These are phyloP conservation scores for Barbus barbus DNA, from an alignment of 2,113 vertebrate species.

Conservation along the genomic window DNA sequence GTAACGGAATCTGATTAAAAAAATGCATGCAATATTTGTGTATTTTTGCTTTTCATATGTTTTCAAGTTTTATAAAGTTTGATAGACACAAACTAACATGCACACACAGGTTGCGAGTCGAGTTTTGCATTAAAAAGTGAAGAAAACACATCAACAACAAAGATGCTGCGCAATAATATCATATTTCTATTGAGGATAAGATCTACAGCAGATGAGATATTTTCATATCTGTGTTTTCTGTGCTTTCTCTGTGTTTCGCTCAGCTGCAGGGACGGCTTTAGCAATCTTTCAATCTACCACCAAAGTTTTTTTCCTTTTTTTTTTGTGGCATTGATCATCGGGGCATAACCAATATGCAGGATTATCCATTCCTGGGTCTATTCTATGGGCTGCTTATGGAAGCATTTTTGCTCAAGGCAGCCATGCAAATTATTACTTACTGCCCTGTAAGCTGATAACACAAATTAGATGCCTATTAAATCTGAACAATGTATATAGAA, in stretches of 20 bases:
- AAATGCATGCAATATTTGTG: neutral
- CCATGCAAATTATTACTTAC: constrained; percentile 99
- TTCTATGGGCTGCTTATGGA: constrained; percentile 91
- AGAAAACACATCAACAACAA: neutral
- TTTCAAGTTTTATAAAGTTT: neutral
- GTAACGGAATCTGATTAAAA: neutral
- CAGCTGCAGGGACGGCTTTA: constrained; percentile 50
- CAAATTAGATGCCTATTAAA: constrained; percentile 99
- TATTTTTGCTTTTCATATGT: neutral
- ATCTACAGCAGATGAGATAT: neutral
- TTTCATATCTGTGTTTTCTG: neutral
- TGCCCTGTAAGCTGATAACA: constrained; percentile 99
- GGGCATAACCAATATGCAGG: constrained; percentile 99
- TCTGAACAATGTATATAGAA: constrained; percentile 99
- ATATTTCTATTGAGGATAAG: constrained; percentile 8
- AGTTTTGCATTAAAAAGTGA: neutral
- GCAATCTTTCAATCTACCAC: constrained; percentile 55
- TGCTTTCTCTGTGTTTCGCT: constrained; percentile 12
- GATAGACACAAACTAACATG: neutral
- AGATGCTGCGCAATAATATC: neutral
- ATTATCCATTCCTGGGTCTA: constrained; percentile 78
- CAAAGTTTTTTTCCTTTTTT: constrained; percentile 67
- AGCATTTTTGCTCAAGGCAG: constrained; percentile 98
- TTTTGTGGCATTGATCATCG: constrained; percentile 85
- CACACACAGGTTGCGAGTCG: neutral